Evolutionary conservation across 2,888 invertebrate species (phyloP).

Genomic region (Cheilosia scutellata): DNA sequence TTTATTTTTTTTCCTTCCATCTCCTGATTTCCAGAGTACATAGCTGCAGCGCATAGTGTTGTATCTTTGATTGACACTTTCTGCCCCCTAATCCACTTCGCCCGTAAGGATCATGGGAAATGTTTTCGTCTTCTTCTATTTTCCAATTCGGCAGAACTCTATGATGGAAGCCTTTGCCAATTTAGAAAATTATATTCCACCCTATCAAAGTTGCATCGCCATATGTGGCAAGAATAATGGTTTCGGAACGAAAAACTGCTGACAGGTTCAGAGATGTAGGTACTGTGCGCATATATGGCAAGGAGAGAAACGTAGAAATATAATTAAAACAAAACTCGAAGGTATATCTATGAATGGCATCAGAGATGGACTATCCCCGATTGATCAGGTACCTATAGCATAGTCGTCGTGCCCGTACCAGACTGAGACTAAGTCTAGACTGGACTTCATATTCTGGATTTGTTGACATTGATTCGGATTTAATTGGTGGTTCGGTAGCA

Average conservation of each 20-base stretch:
- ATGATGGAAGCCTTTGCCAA: slow-evolving; percentile 59
- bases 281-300: slow-evolving; percentile 24
- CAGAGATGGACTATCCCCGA: slow-evolving; percentile 54
- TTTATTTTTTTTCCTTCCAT: slow-evolving; percentile 3
- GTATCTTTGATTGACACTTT: slow-evolving; percentile 66
- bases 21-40: background rate
- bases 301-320: slow-evolving; percentile 32
- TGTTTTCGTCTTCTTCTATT: slow-evolving; percentile 55
- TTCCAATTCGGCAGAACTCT: slow-evolving; percentile 54
- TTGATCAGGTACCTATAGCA: slow-evolving; percentile 38
- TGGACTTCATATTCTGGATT: slow-evolving; percentile 47
- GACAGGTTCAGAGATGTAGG: slow-evolving; percentile 46
- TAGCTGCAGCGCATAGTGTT: background rate
- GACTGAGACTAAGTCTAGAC: slow-evolving; percentile 59
- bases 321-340: slow-evolving; percentile 66
- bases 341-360: slow-evolving; percentile 70
- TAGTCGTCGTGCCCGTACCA: background rate
- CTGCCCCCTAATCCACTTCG: background rate
- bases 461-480: slow-evolving; percentile 67
- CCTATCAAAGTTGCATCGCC: slow-evolving; percentile 57
- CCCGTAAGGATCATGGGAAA: slow-evolving; percentile 60
- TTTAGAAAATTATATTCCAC: slow-evolving; percentile 71
- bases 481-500: slow-evolving; percentile 55
- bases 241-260: slow-evolving; percentile 47
- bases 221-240: slow-evolving; percentile 73